These are phyloP conservation scores for Drosophila pachea DNA, from an alignment of 1,140 invertebrate genomes.

Conservation along the genomic window DNA sequence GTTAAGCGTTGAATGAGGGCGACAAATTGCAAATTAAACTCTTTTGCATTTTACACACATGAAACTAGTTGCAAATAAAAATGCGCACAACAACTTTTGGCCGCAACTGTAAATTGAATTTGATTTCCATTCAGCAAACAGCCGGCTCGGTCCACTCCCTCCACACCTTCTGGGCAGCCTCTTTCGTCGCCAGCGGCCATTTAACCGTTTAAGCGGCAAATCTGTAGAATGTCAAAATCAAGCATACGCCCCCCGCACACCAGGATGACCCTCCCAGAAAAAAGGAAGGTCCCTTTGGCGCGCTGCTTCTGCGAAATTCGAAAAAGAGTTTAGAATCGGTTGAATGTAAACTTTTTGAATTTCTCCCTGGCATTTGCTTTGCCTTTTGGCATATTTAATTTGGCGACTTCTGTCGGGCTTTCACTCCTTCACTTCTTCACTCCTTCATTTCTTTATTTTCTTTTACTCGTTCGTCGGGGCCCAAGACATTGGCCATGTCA, in stretches of 20 bases:
- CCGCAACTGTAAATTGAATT: slow-evolving; percentile 62
- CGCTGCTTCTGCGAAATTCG: slow-evolving; percentile 5
- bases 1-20: slow-evolving; percentile 76
- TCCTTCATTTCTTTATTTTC: slow-evolving; percentile 11
- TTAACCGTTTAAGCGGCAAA: slow-evolving; percentile 57
- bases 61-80: slow-evolving; percentile 75
- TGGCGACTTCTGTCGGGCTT: slow-evolving; percentile 61
- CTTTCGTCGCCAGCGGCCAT: slow-evolving; percentile 28
- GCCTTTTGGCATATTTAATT: slow-evolving; percentile 74
- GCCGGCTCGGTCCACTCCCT: no score
- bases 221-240: slow-evolving; percentile 39
- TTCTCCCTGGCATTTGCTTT: slow-evolving; percentile 47
- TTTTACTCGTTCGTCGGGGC: neutral
- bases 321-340: slow-evolving; percentile 57
- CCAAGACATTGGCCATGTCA: slow-evolving; percentile 56
- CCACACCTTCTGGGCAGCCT: no score
- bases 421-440: slow-evolving; percentile 2
- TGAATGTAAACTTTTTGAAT: slow-evolving; percentile 56
- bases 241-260: neutral
- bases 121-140: slow-evolving; percentile 57
- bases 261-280: neutral
- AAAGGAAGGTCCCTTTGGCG: slow-evolving; percentile 6
- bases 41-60: slow-evolving; percentile 69
- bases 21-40: slow-evolving; percentile 78
- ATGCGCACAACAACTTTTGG: slow-evolving; percentile 57